Conservation (phyloP, 2,888 invertebrate genomes). For the Sinopyrophorus schimmeli region DNA sequence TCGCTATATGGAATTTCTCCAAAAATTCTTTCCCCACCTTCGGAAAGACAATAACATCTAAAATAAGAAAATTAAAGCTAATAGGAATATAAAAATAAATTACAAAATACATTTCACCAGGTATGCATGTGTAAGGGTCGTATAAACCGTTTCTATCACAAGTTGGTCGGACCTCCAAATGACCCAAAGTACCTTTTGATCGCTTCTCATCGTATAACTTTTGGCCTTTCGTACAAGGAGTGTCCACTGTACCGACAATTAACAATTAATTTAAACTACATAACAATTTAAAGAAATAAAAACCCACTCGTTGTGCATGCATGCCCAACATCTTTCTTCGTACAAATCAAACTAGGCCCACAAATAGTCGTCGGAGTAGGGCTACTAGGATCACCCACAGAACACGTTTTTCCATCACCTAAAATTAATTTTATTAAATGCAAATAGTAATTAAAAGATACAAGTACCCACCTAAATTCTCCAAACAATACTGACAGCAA, state of each 20-base stretch:
- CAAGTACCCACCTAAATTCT: conserved; percentile 57
- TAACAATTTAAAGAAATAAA: background rate
- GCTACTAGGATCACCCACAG: conserved; percentile 52
- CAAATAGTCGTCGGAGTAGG: conserved; percentile 62
- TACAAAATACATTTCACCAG: conserved; percentile 64
- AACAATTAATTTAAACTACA: background rate
- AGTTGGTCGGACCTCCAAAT: conserved; percentile 60
- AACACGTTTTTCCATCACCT: conserved; percentile 60
- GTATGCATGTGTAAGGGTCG: conserved; percentile 63
- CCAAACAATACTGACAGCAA: conserved; percentile 66
- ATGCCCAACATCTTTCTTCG: no score
- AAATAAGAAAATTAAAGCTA: no score
- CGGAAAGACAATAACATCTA: conserved; percentile 69
- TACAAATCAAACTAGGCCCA: conserved; percentile 62
- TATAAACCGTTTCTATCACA: conserved; percentile 69
- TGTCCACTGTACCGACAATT: conserved; percentile 9
- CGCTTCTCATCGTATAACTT: conserved; percentile 58
- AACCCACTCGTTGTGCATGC: no score
- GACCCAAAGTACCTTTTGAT: conserved; percentile 57
- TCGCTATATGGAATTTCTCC: conserved; percentile 63
- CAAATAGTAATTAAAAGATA: conserved; percentile 25
- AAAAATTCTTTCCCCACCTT: conserved; percentile 66
- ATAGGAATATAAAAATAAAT: background rate
- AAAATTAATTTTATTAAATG: conserved; percentile 34
- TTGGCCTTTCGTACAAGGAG: conserved; percentile 49